These are phyloP conservation scores for Oscheius sp. DNA, from an alignment of 2,888 invertebrate genomes.

Conservation along the genomic window DNA sequence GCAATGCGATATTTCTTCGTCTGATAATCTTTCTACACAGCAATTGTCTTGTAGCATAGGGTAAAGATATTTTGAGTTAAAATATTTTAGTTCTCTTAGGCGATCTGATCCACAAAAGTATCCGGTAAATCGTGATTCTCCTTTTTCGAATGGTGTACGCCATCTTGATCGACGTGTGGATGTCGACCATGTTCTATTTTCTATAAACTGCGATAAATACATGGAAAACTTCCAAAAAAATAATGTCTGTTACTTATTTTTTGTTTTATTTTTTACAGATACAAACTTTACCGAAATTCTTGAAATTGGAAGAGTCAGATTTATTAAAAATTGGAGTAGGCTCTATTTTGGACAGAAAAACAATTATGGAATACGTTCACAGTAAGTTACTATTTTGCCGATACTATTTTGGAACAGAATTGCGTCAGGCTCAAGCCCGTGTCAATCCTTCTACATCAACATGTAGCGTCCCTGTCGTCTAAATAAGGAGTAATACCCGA, in stretches of 20 bases:
- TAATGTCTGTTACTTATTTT: not conserved
- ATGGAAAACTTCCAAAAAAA: not conserved
- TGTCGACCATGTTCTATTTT: conserved; percentile 23
- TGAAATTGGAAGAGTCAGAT: not conserved
- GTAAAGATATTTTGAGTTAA: too few species aligned
- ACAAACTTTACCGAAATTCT: not conserved
- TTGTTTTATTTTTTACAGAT: not conserved
- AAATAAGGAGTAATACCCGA: not conserved
- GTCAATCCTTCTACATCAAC: not conserved
- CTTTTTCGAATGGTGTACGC: not conserved
- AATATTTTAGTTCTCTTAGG: too few species aligned
- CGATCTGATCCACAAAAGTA: not conserved
- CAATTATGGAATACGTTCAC: conserved; percentile 1
- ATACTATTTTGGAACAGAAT: too few species aligned
- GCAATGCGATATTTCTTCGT: not conserved
- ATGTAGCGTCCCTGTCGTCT: not conserved
- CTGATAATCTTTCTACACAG: not conserved
- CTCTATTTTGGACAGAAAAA: not conserved
- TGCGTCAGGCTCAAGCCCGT: not conserved
- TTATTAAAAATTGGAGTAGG: not conserved
- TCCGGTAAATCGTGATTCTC: not conserved
- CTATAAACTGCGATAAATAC: conserved; percentile 17
- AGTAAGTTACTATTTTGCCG: not conserved
- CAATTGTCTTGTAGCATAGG: not conserved
- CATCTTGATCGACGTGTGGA: conserved; percentile 19